These are phyloP conservation scores for Prunella himalayana DNA, from an alignment of 2,113 vertebrate genomes.

Conservation along the genomic window DNA sequence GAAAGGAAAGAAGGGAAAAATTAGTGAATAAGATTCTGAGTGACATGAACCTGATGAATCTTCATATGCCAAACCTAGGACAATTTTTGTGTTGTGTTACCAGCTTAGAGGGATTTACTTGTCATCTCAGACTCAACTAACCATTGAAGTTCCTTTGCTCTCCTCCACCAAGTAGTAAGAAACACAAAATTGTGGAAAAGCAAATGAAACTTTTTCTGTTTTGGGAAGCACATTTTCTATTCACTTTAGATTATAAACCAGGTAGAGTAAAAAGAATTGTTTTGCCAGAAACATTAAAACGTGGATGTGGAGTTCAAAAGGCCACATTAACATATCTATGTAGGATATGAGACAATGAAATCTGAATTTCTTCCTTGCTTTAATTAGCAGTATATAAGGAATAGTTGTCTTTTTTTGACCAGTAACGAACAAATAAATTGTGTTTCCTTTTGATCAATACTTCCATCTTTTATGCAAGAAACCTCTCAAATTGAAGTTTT, in stretches of 20 bases:
- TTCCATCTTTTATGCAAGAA: background rate
- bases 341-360: background rate
- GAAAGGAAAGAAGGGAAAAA: background rate
- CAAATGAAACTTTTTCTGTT: background rate
- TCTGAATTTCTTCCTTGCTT: background rate
- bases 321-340: background rate
- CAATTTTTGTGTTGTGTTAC: background rate
- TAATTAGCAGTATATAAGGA: background rate
- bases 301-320: background rate
- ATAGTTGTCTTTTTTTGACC: background rate
- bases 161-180: background rate
- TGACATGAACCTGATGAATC: background rate
- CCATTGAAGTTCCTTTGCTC: background rate
- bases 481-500: background rate
- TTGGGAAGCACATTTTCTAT: background rate
- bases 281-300: background rate
- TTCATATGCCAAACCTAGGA: background rate
- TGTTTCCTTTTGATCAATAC: background rate
- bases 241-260: background rate
- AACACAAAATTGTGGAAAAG: background rate
- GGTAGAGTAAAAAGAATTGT: background rate
- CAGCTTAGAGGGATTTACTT: background rate
- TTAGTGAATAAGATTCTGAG: background rate
- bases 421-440: background rate
- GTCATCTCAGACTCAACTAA: background rate